Percentiles rank a stretch among this genome's conserved stretches.
phyloP scores from a whole-genome alignment of 1,140 invertebrate species.

The Gerris buenoi region DNA sequence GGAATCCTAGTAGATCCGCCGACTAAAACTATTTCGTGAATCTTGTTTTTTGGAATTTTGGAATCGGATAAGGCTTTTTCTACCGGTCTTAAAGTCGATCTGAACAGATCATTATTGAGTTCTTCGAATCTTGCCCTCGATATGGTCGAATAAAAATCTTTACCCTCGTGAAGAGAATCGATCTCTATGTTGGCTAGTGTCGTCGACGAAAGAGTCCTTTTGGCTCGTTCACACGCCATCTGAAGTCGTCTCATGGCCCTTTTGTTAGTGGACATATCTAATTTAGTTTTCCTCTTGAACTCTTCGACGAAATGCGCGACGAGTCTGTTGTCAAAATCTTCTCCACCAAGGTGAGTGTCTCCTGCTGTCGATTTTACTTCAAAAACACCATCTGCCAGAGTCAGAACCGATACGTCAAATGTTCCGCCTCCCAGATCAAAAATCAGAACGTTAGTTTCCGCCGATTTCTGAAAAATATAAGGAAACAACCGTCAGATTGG shows the following conservation, averaged over 20 bases:
- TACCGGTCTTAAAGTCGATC: constrained; percentile 83
- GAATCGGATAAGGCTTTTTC: constrained; percentile 87
- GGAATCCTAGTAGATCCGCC: constrained; percentile 98
- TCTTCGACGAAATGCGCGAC: constrained; percentile 92
- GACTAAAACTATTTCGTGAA: constrained; percentile 92
- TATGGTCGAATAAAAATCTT: constrained; percentile 91
- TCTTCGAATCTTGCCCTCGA: constrained; percentile 90
- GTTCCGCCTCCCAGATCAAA: constrained; percentile 96
- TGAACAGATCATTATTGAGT: constrained; percentile 82
- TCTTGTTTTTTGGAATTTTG: constrained; percentile 78
- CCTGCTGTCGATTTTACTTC: constrained; percentile 94
- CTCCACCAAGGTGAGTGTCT: constrained; percentile 93
- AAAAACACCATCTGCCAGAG: constrained; percentile 88
- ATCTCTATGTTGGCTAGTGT: constrained; percentile 90
- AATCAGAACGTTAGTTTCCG: constrained; percentile 70
- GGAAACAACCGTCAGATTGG: too few relatives aligned
- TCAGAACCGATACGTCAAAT: constrained; percentile 90
- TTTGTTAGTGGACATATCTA: constrained; percentile 79
- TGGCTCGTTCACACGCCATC: constrained; percentile 89
- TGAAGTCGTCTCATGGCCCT: constrained; percentile 77
- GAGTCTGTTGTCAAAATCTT: constrained; percentile 94
- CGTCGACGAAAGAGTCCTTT: constrained; percentile 85
- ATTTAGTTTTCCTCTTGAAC: constrained; percentile 95
- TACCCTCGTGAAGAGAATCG: constrained; percentile 86
- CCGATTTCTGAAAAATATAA: constrained; percentile 20